Conservation (phyloP, 2,888 invertebrate genomes). For the Orthosia gothica region DNA sequence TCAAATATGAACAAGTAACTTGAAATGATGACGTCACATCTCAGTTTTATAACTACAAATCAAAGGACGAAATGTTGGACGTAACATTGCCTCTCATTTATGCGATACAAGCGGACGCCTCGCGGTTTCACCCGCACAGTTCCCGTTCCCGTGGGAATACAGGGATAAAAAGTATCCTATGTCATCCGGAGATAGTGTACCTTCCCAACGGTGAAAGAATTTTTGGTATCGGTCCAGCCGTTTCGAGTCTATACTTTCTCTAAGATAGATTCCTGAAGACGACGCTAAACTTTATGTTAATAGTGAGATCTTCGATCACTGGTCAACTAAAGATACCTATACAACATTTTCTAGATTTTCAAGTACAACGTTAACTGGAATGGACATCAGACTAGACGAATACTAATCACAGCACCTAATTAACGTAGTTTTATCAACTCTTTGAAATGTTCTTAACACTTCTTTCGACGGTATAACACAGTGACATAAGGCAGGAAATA, state of each 20-base stretch:
- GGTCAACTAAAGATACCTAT: slow-evolving; percentile 23
- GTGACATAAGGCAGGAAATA: slow-evolving; percentile 83
- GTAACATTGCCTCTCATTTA: slow-evolving; percentile 46
- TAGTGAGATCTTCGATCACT: slow-evolving; percentile 34
- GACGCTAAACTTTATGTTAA: slow-evolving; percentile 3
- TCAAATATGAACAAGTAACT: slow-evolving; percentile 3
- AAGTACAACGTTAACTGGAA: slow-evolving; percentile 74
- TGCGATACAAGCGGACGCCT: slow-evolving; percentile 20
- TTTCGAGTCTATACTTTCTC: no score
- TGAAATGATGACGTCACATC: slow-evolving; percentile 15
- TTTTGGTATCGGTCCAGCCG: no score
- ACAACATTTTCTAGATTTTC: slow-evolving; percentile 34
- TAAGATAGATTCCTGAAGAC: slow-evolving; percentile 5
- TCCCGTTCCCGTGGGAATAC: no score
- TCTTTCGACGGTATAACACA: slow-evolving; percentile 80
- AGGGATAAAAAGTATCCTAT: no score
- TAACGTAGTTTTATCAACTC: slow-evolving; percentile 69
- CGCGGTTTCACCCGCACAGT: no score
- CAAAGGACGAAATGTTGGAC: slow-evolving; percentile 65
- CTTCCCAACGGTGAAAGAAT: no score
- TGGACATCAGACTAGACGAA: slow-evolving; percentile 84
- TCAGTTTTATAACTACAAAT: slow-evolving; percentile 42
- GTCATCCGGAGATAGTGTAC: no score
- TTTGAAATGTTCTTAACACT: slow-evolving; percentile 86
- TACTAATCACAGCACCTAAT: slow-evolving; percentile 85